Conservation (phyloP, 2,113 vertebrate genomes). For the Otis tarda region DNA sequence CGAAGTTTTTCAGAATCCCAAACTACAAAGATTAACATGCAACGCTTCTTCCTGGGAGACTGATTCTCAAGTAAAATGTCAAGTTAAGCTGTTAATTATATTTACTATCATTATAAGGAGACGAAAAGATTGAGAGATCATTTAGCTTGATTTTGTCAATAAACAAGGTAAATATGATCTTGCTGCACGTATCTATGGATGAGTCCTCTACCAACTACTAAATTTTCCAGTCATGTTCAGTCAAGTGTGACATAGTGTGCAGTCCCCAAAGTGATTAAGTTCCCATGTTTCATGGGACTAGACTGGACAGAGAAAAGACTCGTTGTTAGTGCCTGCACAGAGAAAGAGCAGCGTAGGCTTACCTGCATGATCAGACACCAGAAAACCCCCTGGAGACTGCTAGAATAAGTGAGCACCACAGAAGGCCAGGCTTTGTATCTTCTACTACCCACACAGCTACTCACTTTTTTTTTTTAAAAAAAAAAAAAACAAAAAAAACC, state of each 20-base stretch:
- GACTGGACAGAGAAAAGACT: background rate
- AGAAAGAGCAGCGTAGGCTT: background rate
- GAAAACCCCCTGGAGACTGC: background rate
- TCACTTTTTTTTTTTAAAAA: background rate
- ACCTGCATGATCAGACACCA: background rate
- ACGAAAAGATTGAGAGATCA: slow-evolving; percentile 3
- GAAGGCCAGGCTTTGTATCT: background rate
- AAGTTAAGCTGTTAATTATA: slow-evolving; percentile 29
- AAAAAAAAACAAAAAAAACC: background rate
- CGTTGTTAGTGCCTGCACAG: background rate
- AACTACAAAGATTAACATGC: background rate
- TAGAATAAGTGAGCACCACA: background rate
- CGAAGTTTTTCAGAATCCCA: background rate
- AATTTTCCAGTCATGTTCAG: background rate
- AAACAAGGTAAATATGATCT: background rate
- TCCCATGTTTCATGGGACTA: background rate
- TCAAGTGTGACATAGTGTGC: background rate
- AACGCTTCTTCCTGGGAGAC: background rate
- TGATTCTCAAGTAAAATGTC: slow-evolving; percentile 16
- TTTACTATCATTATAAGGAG: slow-evolving; percentile 1
- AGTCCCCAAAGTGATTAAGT: background rate
- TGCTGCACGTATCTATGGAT: background rate
- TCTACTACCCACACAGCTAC: background rate
- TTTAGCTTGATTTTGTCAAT: slow-evolving; percentile 37
- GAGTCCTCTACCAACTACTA: background rate